Conservation (phyloP, 2,888 invertebrate genomes). For the Lamellibrachia columna region DNA sequence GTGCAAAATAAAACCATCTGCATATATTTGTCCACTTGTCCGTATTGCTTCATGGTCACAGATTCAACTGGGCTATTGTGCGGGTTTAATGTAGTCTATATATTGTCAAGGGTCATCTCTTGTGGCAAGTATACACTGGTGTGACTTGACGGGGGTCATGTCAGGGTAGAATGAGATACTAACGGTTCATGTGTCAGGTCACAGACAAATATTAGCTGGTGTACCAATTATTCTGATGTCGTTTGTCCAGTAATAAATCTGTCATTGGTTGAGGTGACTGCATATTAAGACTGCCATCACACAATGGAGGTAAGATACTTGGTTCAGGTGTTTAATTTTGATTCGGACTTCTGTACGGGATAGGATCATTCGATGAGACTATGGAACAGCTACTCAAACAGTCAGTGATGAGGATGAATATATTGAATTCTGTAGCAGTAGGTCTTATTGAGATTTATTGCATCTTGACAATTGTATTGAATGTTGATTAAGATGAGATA, state of each 20-base stretch:
- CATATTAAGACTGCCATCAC: not conserved
- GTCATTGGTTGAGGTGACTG: not conserved
- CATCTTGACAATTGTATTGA: not conserved
- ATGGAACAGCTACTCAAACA: not conserved
- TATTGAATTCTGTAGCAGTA: not conserved
- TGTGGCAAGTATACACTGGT: not conserved
- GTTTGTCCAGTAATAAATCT: not conserved
- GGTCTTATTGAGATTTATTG: not conserved
- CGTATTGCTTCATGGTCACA: not conserved
- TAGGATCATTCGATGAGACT: not conserved
- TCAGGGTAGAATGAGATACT: not conserved
- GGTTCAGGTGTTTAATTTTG: not conserved
- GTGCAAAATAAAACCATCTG: not conserved
- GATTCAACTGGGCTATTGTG: not conserved
- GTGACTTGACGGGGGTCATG: not conserved
- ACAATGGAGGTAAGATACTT: not conserved
- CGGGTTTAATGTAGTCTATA: constrained; percentile 11
- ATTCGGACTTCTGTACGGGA: not conserved
- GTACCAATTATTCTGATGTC: not conserved
- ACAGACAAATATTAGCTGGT: not conserved
- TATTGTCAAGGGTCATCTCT: not conserved
- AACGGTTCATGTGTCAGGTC: not conserved
- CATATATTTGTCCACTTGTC: constrained; percentile 9
- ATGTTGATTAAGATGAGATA: not conserved
- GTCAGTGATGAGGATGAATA: not conserved